Percentiles rank a stretch among this genome's conserved stretches.
These are phyloP conservation scores for Drosophila borealis DNA, from an alignment of 2,888 invertebrate species.

Conservation along the genomic window DNA sequence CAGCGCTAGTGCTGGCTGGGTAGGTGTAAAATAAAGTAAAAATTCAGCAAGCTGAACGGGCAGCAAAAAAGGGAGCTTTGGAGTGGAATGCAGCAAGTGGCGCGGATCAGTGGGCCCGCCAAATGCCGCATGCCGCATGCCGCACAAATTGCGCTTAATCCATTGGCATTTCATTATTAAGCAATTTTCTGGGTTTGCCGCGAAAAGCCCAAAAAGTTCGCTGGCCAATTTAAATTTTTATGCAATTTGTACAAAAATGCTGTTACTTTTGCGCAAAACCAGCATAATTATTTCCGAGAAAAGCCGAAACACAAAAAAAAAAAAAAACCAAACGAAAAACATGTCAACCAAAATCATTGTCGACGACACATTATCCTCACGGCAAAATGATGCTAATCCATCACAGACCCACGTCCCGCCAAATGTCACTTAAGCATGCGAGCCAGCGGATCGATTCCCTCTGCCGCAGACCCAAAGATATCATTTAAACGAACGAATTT, in stretches of 20 bases:
- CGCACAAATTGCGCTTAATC: constrained; percentile 79
- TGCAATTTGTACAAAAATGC: constrained; percentile 83
- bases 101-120: constrained; percentile 46
- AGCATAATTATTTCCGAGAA: constrained; percentile 84
- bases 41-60: constrained; percentile 50
- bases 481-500: constrained; percentile 56
- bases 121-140: constrained; percentile 43
- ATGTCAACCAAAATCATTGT: constrained; percentile 81
- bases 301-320: constrained; percentile 34
- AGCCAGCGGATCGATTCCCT: constrained; percentile 46
- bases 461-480: constrained; percentile 42
- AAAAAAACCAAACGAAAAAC: constrained; percentile 39
- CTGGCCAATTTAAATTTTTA: constrained; percentile 79
- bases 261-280: constrained; percentile 80
- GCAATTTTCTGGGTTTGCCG: constrained; percentile 67
- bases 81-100: constrained; percentile 44
- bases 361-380: constrained; percentile 82
- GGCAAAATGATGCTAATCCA: constrained; percentile 84
- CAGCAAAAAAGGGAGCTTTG: constrained; percentile 42
- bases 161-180: constrained; percentile 81
- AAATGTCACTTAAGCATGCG: constrained; percentile 79
- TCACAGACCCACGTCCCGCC: constrained; percentile 75
- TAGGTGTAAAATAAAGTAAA: constrained; percentile 81
- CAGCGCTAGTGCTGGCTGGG: constrained; percentile 21
- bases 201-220: constrained; percentile 40